Conservation (phyloP, 2,113 vertebrate species). For the Microcebus tavaratra region DNA sequence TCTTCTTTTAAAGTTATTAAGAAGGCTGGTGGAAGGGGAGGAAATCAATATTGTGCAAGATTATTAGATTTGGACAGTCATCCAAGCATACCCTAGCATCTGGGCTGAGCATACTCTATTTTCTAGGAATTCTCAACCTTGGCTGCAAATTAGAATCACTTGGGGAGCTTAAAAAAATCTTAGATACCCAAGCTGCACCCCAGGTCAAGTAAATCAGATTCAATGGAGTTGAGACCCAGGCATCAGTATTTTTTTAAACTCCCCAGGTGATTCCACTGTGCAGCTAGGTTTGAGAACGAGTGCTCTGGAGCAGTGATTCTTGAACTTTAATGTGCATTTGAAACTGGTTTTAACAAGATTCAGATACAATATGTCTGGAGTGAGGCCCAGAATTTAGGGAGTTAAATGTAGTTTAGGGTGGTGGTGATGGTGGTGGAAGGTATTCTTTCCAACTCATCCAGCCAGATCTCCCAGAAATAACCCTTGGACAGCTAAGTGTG, state of each 20-base stretch:
- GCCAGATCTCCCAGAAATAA: conserved; percentile 31
- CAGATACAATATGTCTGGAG: neutral
- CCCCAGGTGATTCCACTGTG: neutral
- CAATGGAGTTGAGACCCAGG: neutral
- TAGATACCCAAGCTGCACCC: neutral
- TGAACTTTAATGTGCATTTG: neutral
- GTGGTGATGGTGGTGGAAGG: neutral
- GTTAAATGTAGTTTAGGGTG: neutral
- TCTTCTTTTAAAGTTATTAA: neutral
- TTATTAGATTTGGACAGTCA: neutral
- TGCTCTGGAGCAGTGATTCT: neutral
- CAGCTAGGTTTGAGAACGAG: neutral
- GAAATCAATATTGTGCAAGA: neutral
- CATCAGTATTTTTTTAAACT: neutral
- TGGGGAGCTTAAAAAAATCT: neutral
- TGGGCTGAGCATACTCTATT: neutral
- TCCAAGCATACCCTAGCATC: neutral
- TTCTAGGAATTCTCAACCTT: neutral
- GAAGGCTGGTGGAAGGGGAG: neutral
- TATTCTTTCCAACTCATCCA: conserved; percentile 20
- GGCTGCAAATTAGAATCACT: neutral
- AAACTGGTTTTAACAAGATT: neutral
- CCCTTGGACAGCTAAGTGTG: conserved; percentile 21
- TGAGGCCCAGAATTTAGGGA: neutral
- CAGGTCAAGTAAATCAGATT: neutral